Evolutionary conservation across 2,113 vertebrate genomes (phyloP), one percentile per base, ranked within the genome.

Genomic region (Cyprinus carpio): DNA sequence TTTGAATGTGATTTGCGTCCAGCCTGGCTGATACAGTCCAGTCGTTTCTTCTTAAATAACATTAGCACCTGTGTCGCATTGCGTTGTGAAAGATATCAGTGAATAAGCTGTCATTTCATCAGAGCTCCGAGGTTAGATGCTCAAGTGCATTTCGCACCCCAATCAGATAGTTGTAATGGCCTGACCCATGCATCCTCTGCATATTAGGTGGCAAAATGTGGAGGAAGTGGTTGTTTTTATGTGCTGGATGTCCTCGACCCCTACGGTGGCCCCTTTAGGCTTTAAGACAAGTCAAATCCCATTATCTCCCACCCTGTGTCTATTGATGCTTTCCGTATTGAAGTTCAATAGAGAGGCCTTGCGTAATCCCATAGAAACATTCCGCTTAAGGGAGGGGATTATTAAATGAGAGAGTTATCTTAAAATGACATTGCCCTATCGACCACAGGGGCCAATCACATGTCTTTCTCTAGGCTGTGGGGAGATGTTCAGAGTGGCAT

Each of bases 361-460:
- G 20, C 46, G 85, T 86, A 88, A 89, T 83, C 85, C 76, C 79
- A 83, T 87, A 82, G 85, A 88, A 85, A 81, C 56, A 74, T 74
- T 60, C 82, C 49, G 56, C 71, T 87, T 51, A 58, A 62, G 75
- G 82, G 31, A 23, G 15, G n/a, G 37, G 43, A 71, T 64, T 31
- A 60, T 58, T 31, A 34, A 89, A 86, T 88, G 87, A 85, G 85
- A 82, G 85, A 81, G 72, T 86, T 89, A 87, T 87, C 87, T 87
- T 71, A 69, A 72, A 69, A 82, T 75, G 58, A 80, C 49, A 71
- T 83, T 83, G 58, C 69, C 51, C 82, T 75, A 72, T 46, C 46
- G 29, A 84, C 83, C 31, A 62, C 69, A 80, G 65, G 11, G 76
- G 40, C 49, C 56, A 64, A 31, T 74, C 76, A 65, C 64, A 40